phyloP scores from a whole-genome alignment of 2,113 vertebrate species.

The Donacobius atricapilla region DNA sequence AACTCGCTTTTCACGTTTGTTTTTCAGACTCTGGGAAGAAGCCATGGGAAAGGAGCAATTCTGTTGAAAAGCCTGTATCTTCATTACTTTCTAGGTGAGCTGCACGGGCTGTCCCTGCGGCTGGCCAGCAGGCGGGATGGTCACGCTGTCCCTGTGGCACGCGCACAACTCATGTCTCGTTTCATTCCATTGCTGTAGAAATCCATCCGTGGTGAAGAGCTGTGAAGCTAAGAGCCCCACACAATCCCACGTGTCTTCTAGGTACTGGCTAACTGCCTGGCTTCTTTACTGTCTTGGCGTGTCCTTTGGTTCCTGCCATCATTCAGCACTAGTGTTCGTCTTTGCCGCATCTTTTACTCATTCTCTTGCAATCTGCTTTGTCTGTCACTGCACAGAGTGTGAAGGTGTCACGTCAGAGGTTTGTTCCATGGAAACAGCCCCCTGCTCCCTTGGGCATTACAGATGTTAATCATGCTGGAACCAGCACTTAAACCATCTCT shows the following conservation, averaged over 20 bases:
- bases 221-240: slow-evolving; percentile 82
- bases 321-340: neutral
- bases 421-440: neutral
- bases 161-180: slow-evolving; percentile 63
- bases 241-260: slow-evolving; percentile 80
- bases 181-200: slow-evolving; percentile 80
- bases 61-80: slow-evolving; percentile 87
- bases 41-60: slow-evolving; percentile 97
- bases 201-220: slow-evolving; percentile 78
- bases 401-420: neutral
- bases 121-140: neutral
- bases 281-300: slow-evolving; percentile 36
- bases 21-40: slow-evolving; percentile 89
- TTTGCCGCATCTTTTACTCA: neutral
- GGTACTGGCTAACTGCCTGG: slow-evolving; percentile 68
- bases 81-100: slow-evolving; percentile 91
- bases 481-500: neutral
- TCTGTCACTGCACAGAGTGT: neutral
- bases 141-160: neutral
- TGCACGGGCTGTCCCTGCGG: neutral
- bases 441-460: neutral
- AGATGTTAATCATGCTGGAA: neutral
- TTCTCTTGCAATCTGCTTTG: neutral
- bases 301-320: slow-evolving; percentile 34
- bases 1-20: neutral